Percentiles rank a stretch among this genome's conserved stretches.
These are phyloP conservation scores for Drosophila parthenogenetica DNA, from an alignment of 2,888 invertebrate genomes.

Conservation along the genomic window DNA sequence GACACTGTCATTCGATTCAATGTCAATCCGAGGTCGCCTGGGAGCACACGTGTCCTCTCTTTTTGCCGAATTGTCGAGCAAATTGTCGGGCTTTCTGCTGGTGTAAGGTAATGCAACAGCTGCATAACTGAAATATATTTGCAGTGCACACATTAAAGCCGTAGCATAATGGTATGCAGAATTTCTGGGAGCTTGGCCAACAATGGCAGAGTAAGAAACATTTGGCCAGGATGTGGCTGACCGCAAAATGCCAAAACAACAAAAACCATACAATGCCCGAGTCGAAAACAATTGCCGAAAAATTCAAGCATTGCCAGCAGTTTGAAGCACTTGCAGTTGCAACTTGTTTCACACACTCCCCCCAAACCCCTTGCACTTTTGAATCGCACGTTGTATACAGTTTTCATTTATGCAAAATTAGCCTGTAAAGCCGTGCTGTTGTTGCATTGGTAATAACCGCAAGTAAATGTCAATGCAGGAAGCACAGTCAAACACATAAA, in stretches of 20 bases:
- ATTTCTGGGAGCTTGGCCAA: constrained; percentile 16
- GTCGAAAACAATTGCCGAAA: constrained; percentile 46
- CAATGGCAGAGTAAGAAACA: constrained; percentile 25
- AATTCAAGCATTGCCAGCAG: constrained; percentile 38
- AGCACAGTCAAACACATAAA: constrained; percentile 67
- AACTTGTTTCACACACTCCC: neutral
- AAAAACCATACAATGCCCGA: constrained; percentile 16
- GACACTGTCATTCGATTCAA: constrained; percentile 22
- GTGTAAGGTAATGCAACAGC: constrained; percentile 48
- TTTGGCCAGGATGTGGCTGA: constrained; percentile 49
- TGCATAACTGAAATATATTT: constrained; percentile 23
- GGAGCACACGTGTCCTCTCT: neutral
- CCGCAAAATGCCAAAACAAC: constrained; percentile 42
- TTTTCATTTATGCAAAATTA: constrained; percentile 60
- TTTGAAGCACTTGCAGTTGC: constrained; percentile 38
- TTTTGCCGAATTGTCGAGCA: constrained; percentile 22
- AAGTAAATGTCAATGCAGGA: constrained; percentile 77
- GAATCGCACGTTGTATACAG: constrained; percentile 18
- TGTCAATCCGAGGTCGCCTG: constrained; percentile 10
- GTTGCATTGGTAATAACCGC: constrained; percentile 68
- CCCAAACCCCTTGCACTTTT: neutral
- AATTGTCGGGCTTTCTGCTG: constrained; percentile 28
- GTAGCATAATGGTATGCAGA: constrained; percentile 29
- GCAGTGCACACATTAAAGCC: constrained; percentile 23
- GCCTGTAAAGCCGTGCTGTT: constrained; percentile 21